Evolutionary conservation across 2,797 vertebrate species (phyloP), one percentile per base, ranked within the genome.

Genomic region (Tragopan temminckii): DNA sequence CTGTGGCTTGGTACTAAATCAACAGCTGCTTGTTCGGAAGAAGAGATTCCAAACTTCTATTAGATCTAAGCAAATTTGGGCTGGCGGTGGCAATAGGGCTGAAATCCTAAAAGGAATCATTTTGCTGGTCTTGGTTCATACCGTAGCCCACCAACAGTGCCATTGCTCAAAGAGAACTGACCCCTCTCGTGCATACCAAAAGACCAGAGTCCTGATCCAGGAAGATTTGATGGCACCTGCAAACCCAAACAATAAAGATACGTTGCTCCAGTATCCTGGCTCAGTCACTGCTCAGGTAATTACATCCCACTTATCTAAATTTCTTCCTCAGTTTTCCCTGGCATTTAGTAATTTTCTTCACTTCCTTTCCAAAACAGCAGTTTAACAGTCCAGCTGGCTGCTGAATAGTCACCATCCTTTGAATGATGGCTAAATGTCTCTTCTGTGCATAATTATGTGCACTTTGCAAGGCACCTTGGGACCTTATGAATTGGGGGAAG

Each of bases 251-350:
- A 88, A 70, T 36, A n/a, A 91, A 76, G 63, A 53, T 36, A 63
- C 79, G 89, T 94, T 92, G 14, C 40, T 88, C 48, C 57, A 23
- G 6, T 53, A 15, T 86, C 36, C 61, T 90, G 92, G 67, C 88
- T 88, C 31, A 70, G n/a, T 62, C 48, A 52, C 82, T 93, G 55
- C 18, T 89, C 85, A 95, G 90, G 95, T 95, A 95, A 89, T 95
- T 88, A 92, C 53, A 33, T 83, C 57, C 77, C 80, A 88, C 67
- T 94, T 93, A 89, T 57, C 87, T 70, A 81, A 95, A 97, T 88
- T 92, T 89, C 94, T 94, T 94, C 85, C 68, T 92, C 70, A 75
- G 45, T 88, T 93, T 96, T 86, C 77, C 48, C 29, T 62, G 20
- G 6, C 27, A 67, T 91, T 94, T 88, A 91, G 35, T 36, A 81